Conservation (phyloP, 2,888 invertebrate species). For the Bimastos eiseni region DNA sequence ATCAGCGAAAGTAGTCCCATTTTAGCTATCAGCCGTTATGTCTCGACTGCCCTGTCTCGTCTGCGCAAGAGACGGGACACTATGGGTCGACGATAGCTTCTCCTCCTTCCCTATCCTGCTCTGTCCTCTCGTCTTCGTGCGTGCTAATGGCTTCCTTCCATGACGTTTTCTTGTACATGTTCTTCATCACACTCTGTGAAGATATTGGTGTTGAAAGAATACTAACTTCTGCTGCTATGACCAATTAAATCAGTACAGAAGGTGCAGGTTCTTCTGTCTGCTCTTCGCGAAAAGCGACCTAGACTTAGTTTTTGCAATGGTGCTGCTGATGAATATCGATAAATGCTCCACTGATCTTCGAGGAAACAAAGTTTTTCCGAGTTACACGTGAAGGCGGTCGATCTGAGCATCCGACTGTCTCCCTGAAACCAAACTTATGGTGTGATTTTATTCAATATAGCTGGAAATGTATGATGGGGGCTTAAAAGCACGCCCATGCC, state of each 20-base stretch:
- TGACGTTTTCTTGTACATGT: neutral
- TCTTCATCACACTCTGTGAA: neutral
- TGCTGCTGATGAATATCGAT: neutral
- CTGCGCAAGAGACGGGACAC: neutral
- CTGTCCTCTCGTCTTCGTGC: too few species aligned
- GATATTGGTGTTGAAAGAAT: neutral
- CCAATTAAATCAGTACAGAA: neutral
- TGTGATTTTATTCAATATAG: neutral
- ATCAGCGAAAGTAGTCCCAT: neutral
- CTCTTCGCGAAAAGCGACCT: neutral
- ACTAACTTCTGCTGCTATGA: neutral
- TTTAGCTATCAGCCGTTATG: neutral
- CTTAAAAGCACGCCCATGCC: too few species aligned
- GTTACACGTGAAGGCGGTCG: neutral
- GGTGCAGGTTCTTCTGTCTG: neutral
- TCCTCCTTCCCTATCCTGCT: too few species aligned
- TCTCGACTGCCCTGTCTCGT: neutral
- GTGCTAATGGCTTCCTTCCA: neutral
- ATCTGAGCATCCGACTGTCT: neutral
- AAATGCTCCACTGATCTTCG: neutral
- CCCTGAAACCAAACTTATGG: neutral
- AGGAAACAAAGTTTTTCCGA: neutral
- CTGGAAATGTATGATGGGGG: neutral
- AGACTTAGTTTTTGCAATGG: neutral
- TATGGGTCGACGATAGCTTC: neutral